Conservation (phyloP, 1,140 invertebrate genomes). For the Bombus affinis region DNA sequence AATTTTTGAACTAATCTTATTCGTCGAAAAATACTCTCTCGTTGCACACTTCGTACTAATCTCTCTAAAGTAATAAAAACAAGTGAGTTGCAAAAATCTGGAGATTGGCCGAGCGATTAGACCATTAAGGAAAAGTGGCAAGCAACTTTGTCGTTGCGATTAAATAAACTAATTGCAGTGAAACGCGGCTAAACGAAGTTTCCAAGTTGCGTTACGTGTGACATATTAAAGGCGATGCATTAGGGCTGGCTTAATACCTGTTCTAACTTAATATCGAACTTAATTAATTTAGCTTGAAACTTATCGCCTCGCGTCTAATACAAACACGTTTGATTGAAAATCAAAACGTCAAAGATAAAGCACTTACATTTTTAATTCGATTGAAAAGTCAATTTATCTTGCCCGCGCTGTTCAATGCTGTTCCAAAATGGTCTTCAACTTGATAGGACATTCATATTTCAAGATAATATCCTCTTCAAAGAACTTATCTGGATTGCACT, state of each 20-base stretch:
- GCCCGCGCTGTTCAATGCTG: no score
- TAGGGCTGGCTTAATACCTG: constrained; percentile 4
- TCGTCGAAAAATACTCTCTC: background rate
- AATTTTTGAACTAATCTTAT: no score
- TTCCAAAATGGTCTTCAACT: no score
- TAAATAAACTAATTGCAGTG: constrained; percentile 41
- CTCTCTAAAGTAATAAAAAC: background rate
- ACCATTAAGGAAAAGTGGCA: background rate
- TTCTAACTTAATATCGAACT: constrained; percentile 3
- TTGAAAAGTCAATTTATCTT: background rate
- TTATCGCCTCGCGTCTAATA: background rate
- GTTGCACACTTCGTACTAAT: background rate
- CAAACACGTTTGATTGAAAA: background rate
- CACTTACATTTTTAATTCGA: background rate
- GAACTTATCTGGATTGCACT: background rate
- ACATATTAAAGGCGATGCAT: constrained; percentile 38
- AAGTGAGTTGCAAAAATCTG: background rate
- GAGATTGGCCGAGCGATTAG: background rate
- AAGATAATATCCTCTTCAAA: background rate
- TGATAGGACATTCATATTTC: background rate
- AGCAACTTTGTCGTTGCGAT: constrained; percentile 18
- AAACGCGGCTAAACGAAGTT: constrained; percentile 18
- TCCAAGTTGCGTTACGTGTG: constrained; percentile 29
- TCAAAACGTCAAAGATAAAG: background rate
- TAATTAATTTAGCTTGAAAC: constrained; percentile 17